phyloP scores from a whole-genome alignment of 2,113 vertebrate species.

The Triplophysa siluroides region DNA sequence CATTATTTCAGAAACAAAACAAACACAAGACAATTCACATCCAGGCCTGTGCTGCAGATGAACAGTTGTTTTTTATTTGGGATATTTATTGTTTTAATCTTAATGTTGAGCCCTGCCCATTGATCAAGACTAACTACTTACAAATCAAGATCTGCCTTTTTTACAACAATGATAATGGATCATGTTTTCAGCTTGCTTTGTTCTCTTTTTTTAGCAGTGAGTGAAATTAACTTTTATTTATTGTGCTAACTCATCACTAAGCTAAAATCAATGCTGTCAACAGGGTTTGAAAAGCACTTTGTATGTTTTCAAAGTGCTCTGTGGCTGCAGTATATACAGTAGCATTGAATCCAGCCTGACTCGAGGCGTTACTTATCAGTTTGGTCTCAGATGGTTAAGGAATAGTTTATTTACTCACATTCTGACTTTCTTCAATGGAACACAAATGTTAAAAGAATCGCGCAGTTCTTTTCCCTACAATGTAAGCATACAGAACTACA shows the following conservation, averaged over 20 bases:
- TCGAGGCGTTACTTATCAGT: not conserved
- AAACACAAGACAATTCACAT: not conserved
- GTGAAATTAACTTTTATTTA: constrained; percentile 59
- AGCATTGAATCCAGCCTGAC: not conserved
- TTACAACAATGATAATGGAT: constrained; percentile 2
- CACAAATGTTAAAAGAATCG: not conserved
- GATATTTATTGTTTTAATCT: constrained; percentile 80
- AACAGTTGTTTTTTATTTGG: constrained; percentile 60
- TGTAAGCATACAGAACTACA: not conserved
- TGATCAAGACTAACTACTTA: constrained; percentile 57
- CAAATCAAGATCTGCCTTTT: constrained; percentile 4
- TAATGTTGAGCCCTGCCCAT: constrained; percentile 64
- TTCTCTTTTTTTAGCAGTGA: constrained; percentile 56
- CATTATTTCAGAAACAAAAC: constrained; percentile 25
- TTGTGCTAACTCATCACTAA: constrained; percentile 53
- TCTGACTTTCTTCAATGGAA: not conserved
- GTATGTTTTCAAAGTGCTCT: not conserved
- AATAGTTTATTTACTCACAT: not conserved
- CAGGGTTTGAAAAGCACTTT: constrained; percentile 60
- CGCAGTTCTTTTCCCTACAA: not conserved
- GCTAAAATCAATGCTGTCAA: constrained; percentile 36
- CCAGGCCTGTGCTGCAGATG: constrained; percentile 46
- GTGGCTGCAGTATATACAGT: not conserved
- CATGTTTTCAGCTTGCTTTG: constrained; percentile 50
- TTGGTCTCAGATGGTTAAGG: not conserved